A percentile compares a stretch with the other conserved stretches of the same genome.
phyloP scores from a whole-genome alignment of 2,797 vertebrate species.

The Crenuchus spilurus region DNA sequence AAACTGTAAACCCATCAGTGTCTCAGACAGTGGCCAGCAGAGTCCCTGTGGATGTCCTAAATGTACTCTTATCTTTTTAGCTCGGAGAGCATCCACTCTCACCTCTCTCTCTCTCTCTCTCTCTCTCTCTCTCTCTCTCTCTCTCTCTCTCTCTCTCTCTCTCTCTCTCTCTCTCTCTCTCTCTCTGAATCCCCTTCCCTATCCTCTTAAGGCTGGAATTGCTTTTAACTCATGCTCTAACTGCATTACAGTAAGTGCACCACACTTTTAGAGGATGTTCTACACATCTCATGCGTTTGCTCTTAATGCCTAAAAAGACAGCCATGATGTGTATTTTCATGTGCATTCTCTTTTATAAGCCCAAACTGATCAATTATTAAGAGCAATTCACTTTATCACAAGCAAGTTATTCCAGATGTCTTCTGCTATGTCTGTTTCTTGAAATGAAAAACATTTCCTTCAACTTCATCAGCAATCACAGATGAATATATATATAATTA shows the following conservation, averaged over 20 bases:
- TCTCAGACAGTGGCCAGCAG: slow-evolving; percentile 9
- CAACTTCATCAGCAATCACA: background rate
- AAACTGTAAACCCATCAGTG: slow-evolving; percentile 28
- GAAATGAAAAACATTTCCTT: background rate
- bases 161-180: background rate
- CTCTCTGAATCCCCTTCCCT: slow-evolving; percentile 4
- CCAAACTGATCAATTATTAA: slow-evolving; percentile 6
- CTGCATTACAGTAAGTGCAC: slow-evolving; percentile 26
- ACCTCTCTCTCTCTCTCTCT: slow-evolving; percentile 3
- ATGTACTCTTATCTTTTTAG: slow-evolving; percentile 48
- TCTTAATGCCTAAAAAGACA: slow-evolving; percentile 14
- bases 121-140: background rate
- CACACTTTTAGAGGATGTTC: slow-evolving; percentile 28
- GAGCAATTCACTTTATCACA: slow-evolving; percentile 1
- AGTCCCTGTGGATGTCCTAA: slow-evolving; percentile 39
- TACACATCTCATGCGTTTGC: slow-evolving; percentile 18
- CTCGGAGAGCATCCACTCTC: slow-evolving; percentile 23
- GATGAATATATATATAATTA: background rate
- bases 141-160: background rate
- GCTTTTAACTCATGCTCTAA: slow-evolving; percentile 12
- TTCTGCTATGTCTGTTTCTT: background rate
- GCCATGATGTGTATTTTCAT: background rate
- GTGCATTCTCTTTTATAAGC: background rate
- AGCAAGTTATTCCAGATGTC: background rate
- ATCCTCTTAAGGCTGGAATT: slow-evolving; percentile 24